Evolutionary conservation across 2,797 vertebrate species (phyloP), one percentile per base, ranked within the genome.

Genomic region (Jordanella pulchra): DNA sequence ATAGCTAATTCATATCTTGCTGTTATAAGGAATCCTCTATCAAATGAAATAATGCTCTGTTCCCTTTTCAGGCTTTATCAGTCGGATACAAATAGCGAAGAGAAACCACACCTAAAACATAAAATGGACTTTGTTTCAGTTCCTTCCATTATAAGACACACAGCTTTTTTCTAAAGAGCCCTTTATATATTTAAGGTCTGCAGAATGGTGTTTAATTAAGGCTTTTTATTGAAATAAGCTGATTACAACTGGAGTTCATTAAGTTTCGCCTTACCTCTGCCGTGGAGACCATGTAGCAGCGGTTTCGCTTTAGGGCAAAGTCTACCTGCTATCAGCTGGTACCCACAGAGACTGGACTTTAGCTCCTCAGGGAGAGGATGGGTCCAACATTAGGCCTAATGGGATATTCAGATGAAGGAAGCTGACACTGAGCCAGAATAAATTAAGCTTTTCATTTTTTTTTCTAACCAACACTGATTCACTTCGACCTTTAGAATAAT

Each of bases 281-380:
- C 47, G 81, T 78, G 83, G 72, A 69, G 6, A 39, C 60, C 75
- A 42, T 74, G 55, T 80, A 73, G 71, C 81, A 55, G 69, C 50
- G 53, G 50, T 77, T 84, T 54, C 72, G 76, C 78, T 78, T 50
- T 42, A 72, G 93, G 91, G 80, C 92, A 94, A 94, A 94, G 94
- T 94, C 93, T 89, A 89, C 78, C 83, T 87, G 84, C 81, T 83
- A 91, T 92, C 89, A 88, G 77, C 35, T 2, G 61, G 81, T 91
- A 87, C 82, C 83, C 86, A 86, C 85, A 81, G 87, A 83, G 80
- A 87, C 85, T 58, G 86, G 77, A 89, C 86, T 90, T 88, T 82
- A 71, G 79, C 80, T 87, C 48, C 51, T 1, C 77, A 78, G 72
- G 65, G 51, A 71, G 76, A 68, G 48, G 78, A 83, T 85, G 80